Evolutionary conservation across 2,888 invertebrate species (phyloP).

Genomic region (Thereva nobilitata): DNA sequence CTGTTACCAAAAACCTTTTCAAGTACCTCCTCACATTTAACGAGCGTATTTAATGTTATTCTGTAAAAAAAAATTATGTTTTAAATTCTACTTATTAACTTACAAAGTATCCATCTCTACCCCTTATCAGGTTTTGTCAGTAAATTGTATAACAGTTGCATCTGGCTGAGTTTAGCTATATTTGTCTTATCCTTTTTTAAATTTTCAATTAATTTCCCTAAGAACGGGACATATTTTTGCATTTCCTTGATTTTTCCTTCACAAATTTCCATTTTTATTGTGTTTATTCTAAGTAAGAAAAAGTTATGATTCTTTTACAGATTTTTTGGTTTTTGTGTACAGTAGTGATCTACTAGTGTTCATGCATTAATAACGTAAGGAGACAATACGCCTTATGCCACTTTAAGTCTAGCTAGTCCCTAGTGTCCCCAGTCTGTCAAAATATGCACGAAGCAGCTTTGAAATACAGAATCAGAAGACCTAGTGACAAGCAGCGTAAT

Average conservation of each 20-base stretch:
- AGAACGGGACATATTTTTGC: slow-evolving; percentile 10
- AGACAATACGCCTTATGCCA: too few relatives aligned
- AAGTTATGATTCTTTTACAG: too few relatives aligned
- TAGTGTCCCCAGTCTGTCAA: too few relatives aligned
- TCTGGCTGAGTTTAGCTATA: slow-evolving; percentile 3
- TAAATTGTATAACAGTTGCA: slow-evolving; percentile 11
- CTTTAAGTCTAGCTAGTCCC: too few relatives aligned
- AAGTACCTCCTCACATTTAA: slow-evolving; percentile 13
- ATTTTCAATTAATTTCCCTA: slow-evolving; percentile 2
- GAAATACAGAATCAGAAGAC: too few relatives aligned
- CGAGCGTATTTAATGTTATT: background rate
- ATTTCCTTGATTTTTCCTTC: slow-evolving; percentile 9
- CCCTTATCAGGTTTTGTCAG: slow-evolving; percentile 6
- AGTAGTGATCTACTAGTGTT: too few relatives aligned
- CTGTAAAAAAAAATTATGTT: background rate
- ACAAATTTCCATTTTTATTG: background rate
- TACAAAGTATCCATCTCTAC: background rate
- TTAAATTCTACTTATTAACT: background rate
- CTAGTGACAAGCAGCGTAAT: too few relatives aligned
- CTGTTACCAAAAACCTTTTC: slow-evolving; percentile 2
- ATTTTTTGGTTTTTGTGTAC: too few relatives aligned
- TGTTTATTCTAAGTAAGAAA: too few relatives aligned
- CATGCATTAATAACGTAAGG: too few relatives aligned
- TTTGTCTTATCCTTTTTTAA: background rate
- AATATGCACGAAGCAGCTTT: too few relatives aligned